Percentiles rank a stretch among this genome's conserved stretches.
These are phyloP conservation scores for Lasiurus cinereus DNA, from an alignment of 2,113 vertebrate species.

Conservation along the genomic window DNA sequence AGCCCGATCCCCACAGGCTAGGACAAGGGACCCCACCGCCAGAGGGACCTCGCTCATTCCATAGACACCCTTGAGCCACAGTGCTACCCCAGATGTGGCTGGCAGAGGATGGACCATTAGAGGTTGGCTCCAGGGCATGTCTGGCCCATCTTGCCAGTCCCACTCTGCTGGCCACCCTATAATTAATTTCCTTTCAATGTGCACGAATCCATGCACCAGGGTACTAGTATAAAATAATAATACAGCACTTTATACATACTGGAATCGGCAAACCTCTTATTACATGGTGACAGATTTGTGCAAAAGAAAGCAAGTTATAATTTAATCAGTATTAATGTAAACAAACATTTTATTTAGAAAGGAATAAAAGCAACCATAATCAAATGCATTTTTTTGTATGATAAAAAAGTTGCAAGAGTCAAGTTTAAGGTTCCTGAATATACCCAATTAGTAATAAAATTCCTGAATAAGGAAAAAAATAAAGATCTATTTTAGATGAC, in stretches of 20 bases:
- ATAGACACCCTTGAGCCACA: too few species aligned
- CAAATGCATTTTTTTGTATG: slow-evolving; percentile 52
- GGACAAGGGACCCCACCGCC: too few species aligned
- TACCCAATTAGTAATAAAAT: background rate
- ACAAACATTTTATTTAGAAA: slow-evolving; percentile 65
- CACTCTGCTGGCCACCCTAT: too few species aligned
- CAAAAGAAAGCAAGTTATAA: slow-evolving; percentile 61
- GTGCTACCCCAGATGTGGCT: too few species aligned
- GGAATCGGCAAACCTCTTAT: slow-evolving; percentile 10
- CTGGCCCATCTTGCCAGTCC: too few species aligned
- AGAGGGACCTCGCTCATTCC: too few species aligned
- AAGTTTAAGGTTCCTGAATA: slow-evolving; percentile 43
- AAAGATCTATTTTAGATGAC: background rate
- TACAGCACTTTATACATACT: background rate
- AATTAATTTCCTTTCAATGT: too few species aligned
- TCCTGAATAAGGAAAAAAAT: background rate
- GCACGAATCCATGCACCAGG: too few species aligned
- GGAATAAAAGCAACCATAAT: slow-evolving; percentile 42
- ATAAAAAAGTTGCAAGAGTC: slow-evolving; percentile 32
- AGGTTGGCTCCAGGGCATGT: too few species aligned
- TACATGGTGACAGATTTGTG: slow-evolving; percentile 40
- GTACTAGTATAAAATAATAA: slow-evolving; percentile 1
- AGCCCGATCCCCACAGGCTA: too few species aligned
- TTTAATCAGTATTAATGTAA: slow-evolving; percentile 61
- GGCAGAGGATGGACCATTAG: too few species aligned